Base-by-base conservation (phyloP, 2,797 vertebrate species). In the Tympanoctomys barrerae region DNA sequence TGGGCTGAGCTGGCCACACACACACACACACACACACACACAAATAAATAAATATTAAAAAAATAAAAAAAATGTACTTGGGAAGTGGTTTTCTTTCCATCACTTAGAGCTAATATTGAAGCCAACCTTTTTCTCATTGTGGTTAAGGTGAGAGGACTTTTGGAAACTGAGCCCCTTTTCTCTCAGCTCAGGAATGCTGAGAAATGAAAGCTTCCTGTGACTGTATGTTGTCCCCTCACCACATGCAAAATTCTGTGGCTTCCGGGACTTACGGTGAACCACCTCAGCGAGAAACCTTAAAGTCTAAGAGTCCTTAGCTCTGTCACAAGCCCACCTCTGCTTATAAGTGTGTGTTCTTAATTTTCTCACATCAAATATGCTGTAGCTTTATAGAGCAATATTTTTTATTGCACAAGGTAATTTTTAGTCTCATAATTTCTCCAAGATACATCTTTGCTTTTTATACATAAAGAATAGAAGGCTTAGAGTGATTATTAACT, bases 351-450 rank as follows among this genome's bases (percentile, higher is more conserved):
- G 31, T 79, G n/a, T 19, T 82, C 70, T 66, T 85, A 64, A 18
- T 71, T 75, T 94, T 93, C 75, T 59, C 42, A 68, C 39, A 70
- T 62, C 31, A 86, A 33, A 7, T 54, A 64, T 36, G 61, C 26
- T 62, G 6, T 46, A 68, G n/a, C 28, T 87, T 89, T 89, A 84
- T 18, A 77, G 57, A 61, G 26, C 42, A 52, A 64, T 42, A 39
- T 54, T 36, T 71, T 86, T 88, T 78, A 33, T 83, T 66, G 68
- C 71, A 7, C n/a, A 71, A 80, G 28, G 8, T 71, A 62, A 12
- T 91, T 95, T 57, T n/a, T 49, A 33, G n/a, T 71, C n/a, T 95
- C 18, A n/a, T 57, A 57, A 54, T 73, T n/a, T 68, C 54, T 86
- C 19, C 86, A 68, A 49, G 24, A 46, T 86, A 46, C 31, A 28